Evolutionary conservation across 2,113 vertebrate species (phyloP), one percentile per base, ranked within the genome.

Genomic region (Naja naja): DNA sequence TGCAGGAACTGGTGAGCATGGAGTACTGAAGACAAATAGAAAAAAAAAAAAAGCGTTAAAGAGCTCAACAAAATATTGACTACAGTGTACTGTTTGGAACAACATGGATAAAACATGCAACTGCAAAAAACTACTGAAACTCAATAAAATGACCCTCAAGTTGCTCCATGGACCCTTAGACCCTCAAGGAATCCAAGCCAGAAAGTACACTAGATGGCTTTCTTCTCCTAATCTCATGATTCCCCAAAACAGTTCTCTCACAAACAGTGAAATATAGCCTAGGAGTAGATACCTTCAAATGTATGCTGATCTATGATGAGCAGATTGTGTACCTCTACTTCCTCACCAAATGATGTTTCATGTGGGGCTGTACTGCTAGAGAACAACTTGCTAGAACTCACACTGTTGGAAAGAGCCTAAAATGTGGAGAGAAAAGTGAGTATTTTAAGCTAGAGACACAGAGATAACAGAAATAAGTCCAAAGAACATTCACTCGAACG

Each of bases 271-370:
- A 3, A 53, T 6, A 58, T 52, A 1, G 52, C 0, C 11, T 34
- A 2, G n/a, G 55, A 25, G 5, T 0, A 7, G 89, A 89, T 96
- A 99, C 99, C 99, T 98, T 99, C 99, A 3, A 99, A 99, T 81
- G 99, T 99, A 97, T 99, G 99, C 95, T 99, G 99, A 95, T 99
- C 99, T 27, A 99, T 99, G 87, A 99, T 99, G 3, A 99, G 98
- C 86, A 99, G 98, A 96, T 98, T 99, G 97, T 99, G 99, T 91
- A 99, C 99, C 95, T 99, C 99, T 93, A 99, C 98, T 96, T 99
- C 99, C 92, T 99, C 99, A 1, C 99, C 99, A 0, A 99, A 99
- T 52, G 99, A 99, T 0, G 99, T 99, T 98, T 99, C 99, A 0
- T 99, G 99, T 0, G 99, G 99, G 0, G 99, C 98, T 0, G 99